Conservation (phyloP, 2,888 invertebrate species). For the Itoplectis maculator region DNA sequence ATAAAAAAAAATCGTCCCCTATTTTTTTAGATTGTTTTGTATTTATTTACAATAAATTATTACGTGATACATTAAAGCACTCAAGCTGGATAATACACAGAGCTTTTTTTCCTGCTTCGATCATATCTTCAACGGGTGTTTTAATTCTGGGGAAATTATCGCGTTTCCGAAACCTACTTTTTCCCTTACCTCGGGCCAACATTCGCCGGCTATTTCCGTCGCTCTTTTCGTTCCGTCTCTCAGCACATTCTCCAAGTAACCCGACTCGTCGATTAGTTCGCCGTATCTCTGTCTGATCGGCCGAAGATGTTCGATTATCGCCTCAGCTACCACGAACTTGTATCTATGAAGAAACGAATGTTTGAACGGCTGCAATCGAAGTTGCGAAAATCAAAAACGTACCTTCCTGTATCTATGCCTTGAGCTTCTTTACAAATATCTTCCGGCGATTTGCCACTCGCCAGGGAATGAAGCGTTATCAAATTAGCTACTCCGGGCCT, state of each 20-base stretch:
- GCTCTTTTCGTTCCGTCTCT: slow-evolving; percentile 89
- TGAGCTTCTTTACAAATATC: slow-evolving; percentile 89
- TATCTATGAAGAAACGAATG: slow-evolving; percentile 85
- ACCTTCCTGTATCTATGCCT: slow-evolving; percentile 90
- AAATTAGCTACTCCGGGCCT: slow-evolving; percentile 97
- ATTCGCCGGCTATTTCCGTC: slow-evolving; percentile 86
- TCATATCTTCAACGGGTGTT: slow-evolving; percentile 5
- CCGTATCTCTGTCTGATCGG: slow-evolving; percentile 89
- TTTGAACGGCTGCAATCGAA: slow-evolving; percentile 1
- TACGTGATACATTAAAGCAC: slow-evolving; percentile 22
- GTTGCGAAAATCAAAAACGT: slow-evolving; percentile 75
- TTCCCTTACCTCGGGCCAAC: slow-evolving; percentile 88
- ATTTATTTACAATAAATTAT: slow-evolving; percentile 63
- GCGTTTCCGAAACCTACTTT: slow-evolving; percentile 86
- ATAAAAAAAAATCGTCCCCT: slow-evolving; percentile 33
- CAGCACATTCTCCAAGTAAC: slow-evolving; percentile 88
- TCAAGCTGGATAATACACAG: slow-evolving; percentile 21
- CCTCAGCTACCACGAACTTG: slow-evolving; percentile 90
- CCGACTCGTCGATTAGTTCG: slow-evolving; percentile 87
- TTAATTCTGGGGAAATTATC: slow-evolving; percentile 28
- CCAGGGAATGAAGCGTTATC: slow-evolving; percentile 92
- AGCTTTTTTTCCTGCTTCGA: slow-evolving; percentile 49
- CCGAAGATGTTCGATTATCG: slow-evolving; percentile 88
- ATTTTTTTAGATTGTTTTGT: slow-evolving; percentile 47
- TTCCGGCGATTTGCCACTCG: slow-evolving; percentile 88